Base-by-base conservation (phyloP, 2,113 vertebrate genomes). In the Typhlomys cinereus region DNA sequence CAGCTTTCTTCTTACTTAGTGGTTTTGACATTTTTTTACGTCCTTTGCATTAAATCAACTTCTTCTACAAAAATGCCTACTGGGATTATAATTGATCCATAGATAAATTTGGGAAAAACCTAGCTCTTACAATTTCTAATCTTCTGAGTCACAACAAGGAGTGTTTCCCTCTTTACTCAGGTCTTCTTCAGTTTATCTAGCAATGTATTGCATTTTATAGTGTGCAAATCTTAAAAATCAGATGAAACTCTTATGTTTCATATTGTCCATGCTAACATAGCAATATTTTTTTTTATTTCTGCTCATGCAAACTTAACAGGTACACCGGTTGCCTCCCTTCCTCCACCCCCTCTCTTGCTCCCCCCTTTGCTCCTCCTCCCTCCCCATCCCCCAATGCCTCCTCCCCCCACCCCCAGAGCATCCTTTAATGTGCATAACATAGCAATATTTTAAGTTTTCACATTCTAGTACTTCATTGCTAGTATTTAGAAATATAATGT, bases 1-100 rank as follows among this genome's bases (percentile, higher is more conserved):
- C 27, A 94, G 36, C 21, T 79, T 95, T 36, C 66, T 82, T 31
- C 36, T 36, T 83, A 54, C 36, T 85, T 90, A 34, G 64, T 69
- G 76, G 21, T 69, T 92, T 78, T 61, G 71, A 44, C n/a, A 21
- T 13, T 85, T 88, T 91, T 89, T 39, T 70, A 75, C 25, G 52
- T 88, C 89, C 46, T 91, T 95, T 92, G 50, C 39, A 75, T 81
- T 85, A 59, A 92, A 29, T 88, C 29, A 71, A 20, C 15, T 85
- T 93, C 85, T 88, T 87, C 76, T 88, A 70, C 44, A 54, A 79
- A 90, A 86, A 85, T 50, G 17, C 34, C 75, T 91, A 52, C 10
- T 50, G 14, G 46, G 9, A 87, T 64, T 91, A 92, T 94, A 52
- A 75, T 1, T 86, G 80, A 92, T 76, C 61, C 34, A 90, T 21